phyloP scores from a whole-genome alignment of 1,140 invertebrate genomes.

The Panagrolaimus sp. region DNA sequence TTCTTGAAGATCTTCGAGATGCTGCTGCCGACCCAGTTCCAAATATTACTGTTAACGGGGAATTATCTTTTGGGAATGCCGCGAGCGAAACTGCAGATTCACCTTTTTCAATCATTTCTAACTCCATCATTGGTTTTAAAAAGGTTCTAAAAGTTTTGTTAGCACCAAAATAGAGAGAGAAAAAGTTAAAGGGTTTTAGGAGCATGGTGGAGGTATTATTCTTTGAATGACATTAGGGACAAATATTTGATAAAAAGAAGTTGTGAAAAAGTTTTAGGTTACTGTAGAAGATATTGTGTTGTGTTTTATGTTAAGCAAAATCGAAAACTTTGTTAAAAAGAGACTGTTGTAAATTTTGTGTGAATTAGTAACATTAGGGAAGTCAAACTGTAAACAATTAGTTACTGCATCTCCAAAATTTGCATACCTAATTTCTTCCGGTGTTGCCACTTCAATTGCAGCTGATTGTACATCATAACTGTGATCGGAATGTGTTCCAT shows the following conservation, averaged over 20 bases:
- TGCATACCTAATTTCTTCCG: slow-evolving; percentile 1
- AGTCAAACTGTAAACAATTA: too few relatives aligned
- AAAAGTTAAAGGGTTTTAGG: neutral
- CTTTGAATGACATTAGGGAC: neutral
- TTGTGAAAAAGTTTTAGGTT: too few relatives aligned
- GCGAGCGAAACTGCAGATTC: slow-evolving; percentile 38
- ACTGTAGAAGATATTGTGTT: too few relatives aligned
- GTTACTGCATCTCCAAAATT: too few relatives aligned
- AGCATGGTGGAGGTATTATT: neutral
- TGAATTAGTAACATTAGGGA: too few relatives aligned
- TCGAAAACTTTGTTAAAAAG: too few relatives aligned
- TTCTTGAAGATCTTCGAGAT: slow-evolving; percentile 30
- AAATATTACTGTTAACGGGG: slow-evolving; percentile 33
- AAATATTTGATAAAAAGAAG: neutral
- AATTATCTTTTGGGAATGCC: slow-evolving; percentile 34
- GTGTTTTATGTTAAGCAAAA: too few relatives aligned
- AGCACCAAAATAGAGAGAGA: neutral
- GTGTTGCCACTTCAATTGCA: neutral
- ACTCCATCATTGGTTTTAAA: slow-evolving; percentile 13
- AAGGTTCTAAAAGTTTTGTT: slow-evolving; percentile 3
- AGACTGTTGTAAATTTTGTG: too few relatives aligned
- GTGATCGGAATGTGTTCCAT: slow-evolving; percentile 13
- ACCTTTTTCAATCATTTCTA: neutral
- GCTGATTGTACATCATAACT: slow-evolving; percentile 9
- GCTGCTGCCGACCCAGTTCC: slow-evolving; percentile 27